Evolutionary conservation across 2,797 vertebrate genomes (phyloP), one percentile per base, ranked within the genome.

Genomic region (Ficedula albicollis): DNA sequence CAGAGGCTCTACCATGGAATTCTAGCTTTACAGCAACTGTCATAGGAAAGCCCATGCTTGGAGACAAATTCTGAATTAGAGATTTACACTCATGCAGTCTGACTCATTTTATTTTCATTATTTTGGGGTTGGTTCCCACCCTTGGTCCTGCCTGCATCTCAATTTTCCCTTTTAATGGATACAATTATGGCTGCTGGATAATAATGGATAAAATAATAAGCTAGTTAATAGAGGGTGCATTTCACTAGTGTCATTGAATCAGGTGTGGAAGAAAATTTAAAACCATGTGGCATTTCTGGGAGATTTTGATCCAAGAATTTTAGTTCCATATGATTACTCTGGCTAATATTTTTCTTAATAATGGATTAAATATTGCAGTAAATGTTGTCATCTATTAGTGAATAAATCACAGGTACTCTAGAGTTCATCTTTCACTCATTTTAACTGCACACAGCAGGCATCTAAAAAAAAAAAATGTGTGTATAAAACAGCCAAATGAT

Each of bases 61-160:
- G 18, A 85, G 87, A 55, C 0, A 0, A 54, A 13, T 1, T 46
- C 30, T 87, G n/a, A 82, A 48, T 58, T 54, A 22, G 20, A 63
- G 27, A n/a, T 17, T 19, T 48, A 4, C 4, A 8, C 16, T 78
- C 0, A 0, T 20, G 62, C 48, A 70, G 5, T 41, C 48, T 60
- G 41, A 26, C 8, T 73, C 3, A 4, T 16, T 69, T 66, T 30
- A n/a, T 56, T 89, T 68, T 83, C 11, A 6, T 32, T 49, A 3
- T 15, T 70, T 63, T 27, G 14, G 7, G 3, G 1, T 34, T 39
- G 3, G 1, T 34, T 56, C 7, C 3, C 6, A 19, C 4, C 4
- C 15, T 27, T 26, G 7, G 3, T 10, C 8, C 26, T 2, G 0
- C 43, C 36, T 67, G 44, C 12, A 20, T 21, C 7, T 81, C 2